Base-by-base conservation (phyloP, 2,888 invertebrate species). In the Lepeophtheirus nordmannii region DNA sequence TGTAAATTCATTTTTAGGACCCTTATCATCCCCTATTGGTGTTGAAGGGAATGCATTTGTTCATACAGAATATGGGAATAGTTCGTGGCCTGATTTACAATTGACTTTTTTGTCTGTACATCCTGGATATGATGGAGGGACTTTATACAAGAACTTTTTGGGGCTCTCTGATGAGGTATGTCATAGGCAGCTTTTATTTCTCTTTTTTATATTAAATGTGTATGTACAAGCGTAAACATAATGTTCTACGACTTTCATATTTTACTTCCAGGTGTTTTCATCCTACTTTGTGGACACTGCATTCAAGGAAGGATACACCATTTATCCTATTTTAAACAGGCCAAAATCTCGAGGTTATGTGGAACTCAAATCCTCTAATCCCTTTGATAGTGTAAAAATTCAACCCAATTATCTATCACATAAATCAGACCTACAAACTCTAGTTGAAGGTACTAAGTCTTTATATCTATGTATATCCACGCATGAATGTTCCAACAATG, bases 11-110 rank as follows among this genome's bases (percentile, higher is more conserved):
- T 22, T 17, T 41, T 12, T 58, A 70, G 89, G 89, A 0, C 89
- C 89, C 0, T 87, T 90, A 86, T 89, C 89, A 0, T 85, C 86
- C 0, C 76, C 89, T 0, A 89, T 90, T 1, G 91, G 90, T 0
- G 84, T 91, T 9, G 91, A 91, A 77, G 89, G 88, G 0, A 77
- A 90, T 65, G 90, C 86, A 1, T 91, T 90, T 74, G 84, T 91
- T 0, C 87, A 87, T 71, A 89, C 91, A 0, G 85, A 83, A 69
- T 87, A 83, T 71, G 89, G 88, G 0, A 90, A 90, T 72, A 78
- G 79, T 62, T 82, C 85, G 22, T 67, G 67, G 67, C 67, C 68
- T 17, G 67, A 67, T 14, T 59, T 68, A n/a, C 67, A 68, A 56
- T 38, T 67, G 17, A 64, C 57, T 22, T 68, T 67, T 57, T 30